Evolutionary conservation across 2,888 invertebrate genomes (phyloP).

Genomic region (Ochropacha duplaris): DNA sequence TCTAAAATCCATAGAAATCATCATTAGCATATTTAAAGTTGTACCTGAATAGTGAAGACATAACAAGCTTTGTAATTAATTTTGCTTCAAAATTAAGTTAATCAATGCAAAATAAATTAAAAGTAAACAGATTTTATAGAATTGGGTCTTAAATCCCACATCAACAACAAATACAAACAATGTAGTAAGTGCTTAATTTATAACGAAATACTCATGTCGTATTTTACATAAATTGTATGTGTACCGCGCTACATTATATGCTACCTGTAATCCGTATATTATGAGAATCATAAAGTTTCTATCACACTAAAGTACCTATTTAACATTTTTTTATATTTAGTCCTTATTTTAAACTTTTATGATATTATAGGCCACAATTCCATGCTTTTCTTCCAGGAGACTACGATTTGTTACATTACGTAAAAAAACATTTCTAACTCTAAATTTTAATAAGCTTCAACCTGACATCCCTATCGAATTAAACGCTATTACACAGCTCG

Average conservation of each 20-base stretch:
- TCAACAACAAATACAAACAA: background rate
- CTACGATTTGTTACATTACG: too few species aligned
- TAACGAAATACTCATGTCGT: background rate
- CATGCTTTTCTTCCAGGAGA: too few species aligned
- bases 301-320: too few species aligned
- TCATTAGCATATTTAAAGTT: background rate
- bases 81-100: background rate
- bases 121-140: background rate
- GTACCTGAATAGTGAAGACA: background rate
- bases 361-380: too few species aligned
- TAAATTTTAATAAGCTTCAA: background rate
- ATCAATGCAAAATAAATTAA: background rate
- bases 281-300: too few species aligned
- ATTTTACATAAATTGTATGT: background rate
- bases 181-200: background rate
- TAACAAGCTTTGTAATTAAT: background rate
- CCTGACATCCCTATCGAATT: slow-evolving; percentile 9
- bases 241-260: too few species aligned
- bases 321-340: too few species aligned
- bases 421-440: too few species aligned
- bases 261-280: too few species aligned
- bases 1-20: too few species aligned
- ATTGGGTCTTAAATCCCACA: background rate
- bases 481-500: slow-evolving; percentile 12
- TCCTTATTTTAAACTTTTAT: too few species aligned